Percentiles rank a stretch among this genome's conserved stretches.
Conservation (phyloP, 2,113 vertebrate species). For the Gobius niger region DNA sequence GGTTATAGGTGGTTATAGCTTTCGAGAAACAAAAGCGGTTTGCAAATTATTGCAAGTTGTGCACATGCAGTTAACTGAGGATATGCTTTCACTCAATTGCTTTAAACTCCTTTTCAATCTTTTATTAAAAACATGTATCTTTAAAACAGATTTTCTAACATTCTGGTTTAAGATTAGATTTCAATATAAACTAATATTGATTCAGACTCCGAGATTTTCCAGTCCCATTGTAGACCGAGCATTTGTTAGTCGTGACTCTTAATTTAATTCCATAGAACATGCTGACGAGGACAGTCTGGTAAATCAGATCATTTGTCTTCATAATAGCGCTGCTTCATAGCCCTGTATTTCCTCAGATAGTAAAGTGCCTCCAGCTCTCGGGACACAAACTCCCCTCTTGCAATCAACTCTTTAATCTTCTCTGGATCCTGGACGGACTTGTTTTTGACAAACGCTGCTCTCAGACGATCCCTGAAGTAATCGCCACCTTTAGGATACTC, state of each 20-base stretch:
- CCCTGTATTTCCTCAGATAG: constrained; percentile 57
- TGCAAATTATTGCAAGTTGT: too few relatives aligned
- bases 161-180: too few relatives aligned
- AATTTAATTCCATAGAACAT: too few relatives aligned
- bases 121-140: too few relatives aligned
- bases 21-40: too few relatives aligned
- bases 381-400: constrained; percentile 38
- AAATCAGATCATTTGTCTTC: constrained; percentile 1
- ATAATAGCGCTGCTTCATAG: constrained; percentile 58
- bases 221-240: neutral
- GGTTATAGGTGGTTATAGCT: too few relatives aligned
- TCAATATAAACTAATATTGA: too few relatives aligned
- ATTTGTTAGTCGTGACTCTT: neutral
- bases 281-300: too few relatives aligned
- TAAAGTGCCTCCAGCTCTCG: constrained; percentile 58
- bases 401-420: constrained; percentile 46
- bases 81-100: too few relatives aligned
- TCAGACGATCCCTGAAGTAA: constrained; percentile 52
- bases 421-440: constrained; percentile 31
- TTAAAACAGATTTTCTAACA: too few relatives aligned
- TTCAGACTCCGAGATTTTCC: neutral
- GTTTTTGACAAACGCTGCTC: constrained; percentile 40
- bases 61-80: too few relatives aligned
- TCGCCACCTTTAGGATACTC: constrained; percentile 56
- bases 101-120: too few relatives aligned